Evolutionary conservation across 1,140 invertebrate genomes (phyloP).

Genomic region (Mercenaria mercenaria): DNA sequence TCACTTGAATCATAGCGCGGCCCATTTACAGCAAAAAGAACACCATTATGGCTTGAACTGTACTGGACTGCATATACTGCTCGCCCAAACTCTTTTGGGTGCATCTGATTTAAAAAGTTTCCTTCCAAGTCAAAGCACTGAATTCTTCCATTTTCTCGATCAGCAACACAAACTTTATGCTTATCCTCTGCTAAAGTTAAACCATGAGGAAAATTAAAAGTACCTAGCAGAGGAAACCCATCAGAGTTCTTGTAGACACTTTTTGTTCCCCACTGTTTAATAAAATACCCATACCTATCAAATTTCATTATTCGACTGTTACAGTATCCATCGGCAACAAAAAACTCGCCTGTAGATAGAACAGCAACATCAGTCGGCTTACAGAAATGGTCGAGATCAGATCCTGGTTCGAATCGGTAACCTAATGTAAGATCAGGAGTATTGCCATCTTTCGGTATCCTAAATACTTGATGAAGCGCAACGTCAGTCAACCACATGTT

Average conservation of each 20-base stretch:
- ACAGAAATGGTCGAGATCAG: constrained; percentile 92
- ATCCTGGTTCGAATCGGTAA: constrained; percentile 92
- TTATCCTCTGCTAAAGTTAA: constrained; percentile 93
- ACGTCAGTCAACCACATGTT: constrained; percentile 98
- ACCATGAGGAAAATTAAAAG: constrained; percentile 93
- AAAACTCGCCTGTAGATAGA: constrained; percentile 93
- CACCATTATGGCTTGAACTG: constrained; percentile 85
- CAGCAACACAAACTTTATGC: constrained; percentile 95
- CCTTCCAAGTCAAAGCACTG: constrained; percentile 86
- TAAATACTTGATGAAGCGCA: constrained; percentile 95
- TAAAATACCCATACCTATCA: constrained; percentile 91
- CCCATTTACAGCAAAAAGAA: constrained; percentile 93
- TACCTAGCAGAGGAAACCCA: constrained; percentile 63
- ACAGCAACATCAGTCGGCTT: constrained; percentile 97
- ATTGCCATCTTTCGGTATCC: constrained; percentile 89
- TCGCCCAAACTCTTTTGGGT: constrained; percentile 80
- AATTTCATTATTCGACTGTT: constrained; percentile 95
- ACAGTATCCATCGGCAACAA: constrained; percentile 97
- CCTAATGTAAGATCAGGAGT: constrained; percentile 91
- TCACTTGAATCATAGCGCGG: constrained; percentile 88
- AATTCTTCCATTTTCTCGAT: constrained; percentile 95
- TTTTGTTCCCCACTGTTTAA: constrained; percentile 91
- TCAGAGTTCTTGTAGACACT: constrained; percentile 13
- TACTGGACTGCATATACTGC: constrained; percentile 85
- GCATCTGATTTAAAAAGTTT: constrained; percentile 80